phyloP scores from a whole-genome alignment of 2,113 vertebrate species.

The Tautogolabrus adspersus region DNA sequence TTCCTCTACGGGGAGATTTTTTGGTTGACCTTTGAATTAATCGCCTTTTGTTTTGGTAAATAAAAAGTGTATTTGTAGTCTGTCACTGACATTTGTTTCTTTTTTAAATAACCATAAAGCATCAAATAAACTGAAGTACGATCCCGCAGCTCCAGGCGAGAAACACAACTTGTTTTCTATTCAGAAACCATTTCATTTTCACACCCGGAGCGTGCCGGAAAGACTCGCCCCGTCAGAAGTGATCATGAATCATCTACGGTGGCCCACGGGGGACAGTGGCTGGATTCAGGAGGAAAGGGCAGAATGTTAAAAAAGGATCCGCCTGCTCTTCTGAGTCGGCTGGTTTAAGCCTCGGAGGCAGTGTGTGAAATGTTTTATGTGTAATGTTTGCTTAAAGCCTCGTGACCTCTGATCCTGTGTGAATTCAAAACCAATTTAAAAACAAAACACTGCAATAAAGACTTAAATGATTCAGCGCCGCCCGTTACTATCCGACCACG shows the following conservation, averaged over 20 bases:
- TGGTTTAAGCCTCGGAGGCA: not conserved
- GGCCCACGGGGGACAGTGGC: constrained; percentile 47
- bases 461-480: constrained; percentile 14
- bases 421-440: constrained; percentile 9
- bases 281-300: constrained; percentile 46
- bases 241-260: constrained; percentile 46
- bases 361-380: constrained; percentile 6
- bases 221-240: constrained; percentile 38
- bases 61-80: constrained; percentile 28
- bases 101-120: constrained; percentile 35
- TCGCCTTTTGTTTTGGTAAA: constrained; percentile 3
- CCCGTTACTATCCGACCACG: not conserved
- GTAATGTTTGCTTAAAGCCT: not conserved
- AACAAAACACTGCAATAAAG: not conserved
- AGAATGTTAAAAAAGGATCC: constrained; percentile 20
- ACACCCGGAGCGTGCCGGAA: constrained; percentile 33
- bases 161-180: constrained; percentile 29
- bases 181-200: constrained; percentile 46
- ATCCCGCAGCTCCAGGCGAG: constrained; percentile 1
- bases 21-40: constrained; percentile 45
- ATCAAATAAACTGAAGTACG: constrained; percentile 18
- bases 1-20: not conserved
- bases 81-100: constrained; percentile 33
- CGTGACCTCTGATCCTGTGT: constrained; percentile 15
- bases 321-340: not conserved